Evolutionary conservation across 2,888 invertebrate species (phyloP).

Genomic region (Digitonthophagus gazella): DNA sequence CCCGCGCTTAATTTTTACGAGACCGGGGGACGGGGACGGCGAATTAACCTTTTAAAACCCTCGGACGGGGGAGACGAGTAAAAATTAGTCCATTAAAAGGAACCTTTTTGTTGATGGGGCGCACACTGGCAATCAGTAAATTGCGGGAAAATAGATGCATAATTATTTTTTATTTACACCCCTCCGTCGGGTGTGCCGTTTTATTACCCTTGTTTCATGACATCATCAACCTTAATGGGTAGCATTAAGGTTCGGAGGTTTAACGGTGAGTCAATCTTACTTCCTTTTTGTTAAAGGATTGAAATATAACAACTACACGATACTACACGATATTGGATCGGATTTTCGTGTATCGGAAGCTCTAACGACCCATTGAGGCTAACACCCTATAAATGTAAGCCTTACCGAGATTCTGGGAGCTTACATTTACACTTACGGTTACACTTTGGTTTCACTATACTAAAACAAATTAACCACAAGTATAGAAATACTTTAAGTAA

Average conservation of each 20-base stretch:
- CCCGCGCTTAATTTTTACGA: conserved; percentile 4
- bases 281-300: not conserved
- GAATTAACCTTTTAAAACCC: conserved; percentile 13
- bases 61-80: not conserved
- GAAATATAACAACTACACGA: not conserved
- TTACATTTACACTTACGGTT: not conserved
- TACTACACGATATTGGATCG: not conserved
- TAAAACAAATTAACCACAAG: too few relatives aligned
- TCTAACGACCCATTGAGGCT: not conserved
- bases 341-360: not conserved
- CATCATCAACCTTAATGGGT: not conserved
- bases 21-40: not conserved
- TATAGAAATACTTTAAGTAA: too few relatives aligned
- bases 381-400: not conserved
- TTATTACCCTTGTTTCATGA: not conserved
- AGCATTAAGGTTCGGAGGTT: not conserved
- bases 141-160: not conserved
- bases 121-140: not conserved
- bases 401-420: not conserved
- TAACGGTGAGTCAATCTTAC: not conserved
- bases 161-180: not conserved
- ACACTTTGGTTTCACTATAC: too few relatives aligned
- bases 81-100: not conserved
- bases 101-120: not conserved
- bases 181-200: not conserved